Percentiles rank a stretch among this genome's conserved stretches.
Evolutionary conservation across 1,140 invertebrate species (phyloP).

Genomic region (Drosophila nebulosa): DNA sequence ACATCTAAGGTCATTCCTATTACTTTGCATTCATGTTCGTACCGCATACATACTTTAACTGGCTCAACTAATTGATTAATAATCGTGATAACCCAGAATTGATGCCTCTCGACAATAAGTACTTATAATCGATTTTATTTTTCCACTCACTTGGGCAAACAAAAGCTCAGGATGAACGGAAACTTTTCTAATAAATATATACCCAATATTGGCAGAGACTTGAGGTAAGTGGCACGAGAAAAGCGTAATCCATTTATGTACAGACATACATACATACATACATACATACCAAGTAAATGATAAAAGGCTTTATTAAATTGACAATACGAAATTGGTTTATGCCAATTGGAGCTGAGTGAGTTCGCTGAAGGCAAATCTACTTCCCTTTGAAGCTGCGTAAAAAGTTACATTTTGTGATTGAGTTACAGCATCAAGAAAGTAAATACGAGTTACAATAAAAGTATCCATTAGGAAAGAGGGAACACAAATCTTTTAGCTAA

Average conservation of each 20-base stretch:
- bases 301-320: slow-evolving; percentile 70
- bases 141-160: slow-evolving; percentile 1
- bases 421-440: background rate
- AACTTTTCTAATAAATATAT: slow-evolving; percentile 70
- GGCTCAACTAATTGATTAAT: slow-evolving; percentile 49
- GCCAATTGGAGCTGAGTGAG: slow-evolving; percentile 19
- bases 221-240: background rate
- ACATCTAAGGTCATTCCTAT: background rate
- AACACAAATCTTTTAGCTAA: slow-evolving; percentile 22
- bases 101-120: background rate
- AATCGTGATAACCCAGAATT: slow-evolving; percentile 50
- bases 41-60: background rate
- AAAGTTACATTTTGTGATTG: slow-evolving; percentile 18
- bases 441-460: background rate
- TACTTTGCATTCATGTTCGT: too few species aligned
- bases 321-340: slow-evolving; percentile 68
- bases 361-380: slow-evolving; percentile 20
- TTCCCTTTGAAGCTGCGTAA: slow-evolving; percentile 42
- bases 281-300: too few species aligned
- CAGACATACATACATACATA: background rate
- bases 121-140: slow-evolving; percentile 1
- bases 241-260: slow-evolving; percentile 55
- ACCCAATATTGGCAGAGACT: background rate
- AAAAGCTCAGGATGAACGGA: slow-evolving; percentile 4
- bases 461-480: background rate